Conservation (phyloP, 2,888 invertebrate species). For the Mesorhabditis sp. region DNA sequence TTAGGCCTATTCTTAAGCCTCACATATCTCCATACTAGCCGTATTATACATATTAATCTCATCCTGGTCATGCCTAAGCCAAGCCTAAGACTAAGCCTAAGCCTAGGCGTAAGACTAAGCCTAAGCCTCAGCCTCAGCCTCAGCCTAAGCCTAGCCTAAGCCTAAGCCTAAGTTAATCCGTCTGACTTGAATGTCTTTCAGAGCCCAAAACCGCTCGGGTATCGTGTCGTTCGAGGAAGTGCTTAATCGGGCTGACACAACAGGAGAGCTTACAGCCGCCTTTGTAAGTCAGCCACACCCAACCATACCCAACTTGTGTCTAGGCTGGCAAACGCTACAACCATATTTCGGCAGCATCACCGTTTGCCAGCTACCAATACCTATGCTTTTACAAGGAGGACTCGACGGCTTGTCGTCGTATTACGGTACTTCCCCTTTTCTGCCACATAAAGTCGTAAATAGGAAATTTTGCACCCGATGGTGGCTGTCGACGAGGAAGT, state of each 20-base stretch:
- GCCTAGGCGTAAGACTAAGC: too few relatives aligned
- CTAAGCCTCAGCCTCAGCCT: too few relatives aligned
- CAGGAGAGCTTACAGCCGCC: not conserved
- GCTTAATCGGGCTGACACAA: not conserved
- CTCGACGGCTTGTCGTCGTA: not conserved
- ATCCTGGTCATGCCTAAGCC: too few relatives aligned
- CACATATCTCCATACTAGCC: too few relatives aligned
- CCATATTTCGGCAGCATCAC: not conserved
- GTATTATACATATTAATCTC: too few relatives aligned
- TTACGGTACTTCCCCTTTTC: slow-evolving; percentile 1
- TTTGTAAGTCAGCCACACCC: not conserved
- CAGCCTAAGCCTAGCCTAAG: too few relatives aligned
- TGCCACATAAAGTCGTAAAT: not conserved
- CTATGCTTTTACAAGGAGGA: not conserved
- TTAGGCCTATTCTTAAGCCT: too few relatives aligned
- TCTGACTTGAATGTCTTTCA: not conserved
- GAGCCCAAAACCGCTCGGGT: not conserved
- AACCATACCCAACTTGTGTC: too few relatives aligned
- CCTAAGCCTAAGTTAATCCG: too few relatives aligned
- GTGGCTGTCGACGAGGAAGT: slow-evolving; percentile 17
- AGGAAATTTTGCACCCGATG: not conserved
- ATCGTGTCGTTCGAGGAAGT: not conserved
- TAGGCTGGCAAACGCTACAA: not conserved
- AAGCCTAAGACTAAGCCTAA: too few relatives aligned
- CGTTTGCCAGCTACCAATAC: not conserved